Evolutionary conservation across 2,888 invertebrate genomes (phyloP), one percentile per base, ranked within the genome.

Genomic region (Atethmia centrago): DNA sequence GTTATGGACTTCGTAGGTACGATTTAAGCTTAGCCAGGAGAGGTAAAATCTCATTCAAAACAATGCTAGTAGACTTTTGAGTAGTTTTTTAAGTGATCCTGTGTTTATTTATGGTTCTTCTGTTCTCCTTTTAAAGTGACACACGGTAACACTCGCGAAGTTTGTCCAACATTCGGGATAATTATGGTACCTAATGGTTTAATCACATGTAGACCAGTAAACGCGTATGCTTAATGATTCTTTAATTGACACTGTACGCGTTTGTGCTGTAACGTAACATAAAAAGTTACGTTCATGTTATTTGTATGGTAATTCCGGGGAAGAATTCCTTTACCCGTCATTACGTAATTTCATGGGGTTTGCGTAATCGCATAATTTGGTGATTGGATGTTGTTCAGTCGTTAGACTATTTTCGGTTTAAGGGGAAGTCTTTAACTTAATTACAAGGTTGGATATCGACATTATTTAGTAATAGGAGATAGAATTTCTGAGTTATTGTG

Each of bases 231-330:
- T 65, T 83, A 79, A 83, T 71, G 70, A 59, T 64, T 68, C 19
- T 83, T 74, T 79, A 79, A 81, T 83, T 83, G 70, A 55, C 63
- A 64, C 40, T 45, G 25, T n/a, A n/a, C n/a, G 49, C n/a, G 36
- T 61, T 47, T 67, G 21, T 62, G 25, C 14, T 36, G 40, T 67
- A 63, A 70, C 59, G 58, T 51, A 45, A 72, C 74, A 65, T 72
- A 63, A 79, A 80, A 83, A 78, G 68, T 83, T 68, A 73, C 83
- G 78, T 78, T 45, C 31, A 53, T 7, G 72, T 71, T 56, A 77
- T 82, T 72, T 68, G 45, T 66, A 69, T 78, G 68, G 61, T 72
- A 65, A 66, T 68, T 73, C 51, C 16, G 56, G 47, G 19, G 56
- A 61, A 49, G 51, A 56, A 61, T 68, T 75, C 10, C 68, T n/a